Evolutionary conservation across 2,888 invertebrate species (phyloP).

Genomic region (Alloscopus bannaensis): DNA sequence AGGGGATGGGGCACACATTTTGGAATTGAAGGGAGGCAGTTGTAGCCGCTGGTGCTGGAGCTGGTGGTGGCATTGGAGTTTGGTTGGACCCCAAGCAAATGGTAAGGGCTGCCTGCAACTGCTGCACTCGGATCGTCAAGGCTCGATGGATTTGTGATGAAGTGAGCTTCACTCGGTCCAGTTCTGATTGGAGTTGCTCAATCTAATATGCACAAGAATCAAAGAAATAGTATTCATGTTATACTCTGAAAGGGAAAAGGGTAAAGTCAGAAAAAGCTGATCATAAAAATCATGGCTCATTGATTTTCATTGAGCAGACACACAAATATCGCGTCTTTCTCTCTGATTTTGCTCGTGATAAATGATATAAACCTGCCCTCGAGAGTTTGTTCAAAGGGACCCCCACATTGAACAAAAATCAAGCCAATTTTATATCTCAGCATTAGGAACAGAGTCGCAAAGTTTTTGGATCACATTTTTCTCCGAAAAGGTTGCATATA

Average conservation of each 20-base stretch:
- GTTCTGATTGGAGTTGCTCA: constrained; percentile 58
- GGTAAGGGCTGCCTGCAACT: constrained; percentile 68
- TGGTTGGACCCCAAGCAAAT: constrained; percentile 44
- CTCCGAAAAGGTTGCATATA: no score
- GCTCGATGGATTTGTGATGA: constrained; percentile 63
- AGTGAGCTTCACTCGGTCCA: constrained; percentile 60
- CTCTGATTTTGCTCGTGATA: no score
- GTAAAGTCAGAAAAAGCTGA: constrained; percentile 25
- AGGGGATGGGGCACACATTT: no score
- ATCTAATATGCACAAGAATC: constrained; percentile 49
- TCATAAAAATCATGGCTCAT: constrained; percentile 36
- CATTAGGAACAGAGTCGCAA: no score
- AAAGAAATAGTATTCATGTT: constrained; percentile 16
- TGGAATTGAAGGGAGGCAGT: no score
- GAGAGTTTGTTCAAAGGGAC: no score
- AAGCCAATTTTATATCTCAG: no score
- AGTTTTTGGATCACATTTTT: no score
- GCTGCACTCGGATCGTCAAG: constrained; percentile 63
- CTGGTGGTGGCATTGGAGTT: constrained; percentile 13
- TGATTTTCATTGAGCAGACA: constrained; percentile 34
- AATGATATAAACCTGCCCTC: no score
- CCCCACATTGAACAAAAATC: no score
- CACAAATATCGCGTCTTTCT: no score
- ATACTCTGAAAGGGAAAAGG: neutral
- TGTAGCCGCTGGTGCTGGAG: constrained; percentile 31